Evolutionary conservation across 2,797 vertebrate genomes (phyloP).

Genomic region (Hemibagrus guttatus): DNA sequence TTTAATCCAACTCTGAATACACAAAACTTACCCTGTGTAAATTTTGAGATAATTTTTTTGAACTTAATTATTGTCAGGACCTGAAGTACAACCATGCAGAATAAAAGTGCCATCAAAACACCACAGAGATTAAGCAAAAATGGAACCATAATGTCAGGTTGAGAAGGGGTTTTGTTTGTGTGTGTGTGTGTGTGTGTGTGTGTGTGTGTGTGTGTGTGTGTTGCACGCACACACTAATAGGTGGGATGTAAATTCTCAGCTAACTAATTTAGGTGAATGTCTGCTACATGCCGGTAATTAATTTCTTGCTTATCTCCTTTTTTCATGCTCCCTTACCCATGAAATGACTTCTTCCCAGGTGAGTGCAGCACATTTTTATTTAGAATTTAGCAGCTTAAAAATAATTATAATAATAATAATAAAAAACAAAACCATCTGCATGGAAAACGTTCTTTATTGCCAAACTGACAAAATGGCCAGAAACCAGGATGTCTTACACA

Average conservation of each 20-base stretch:
- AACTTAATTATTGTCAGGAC: neutral
- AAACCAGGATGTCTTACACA: neutral
- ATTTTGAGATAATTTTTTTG: neutral
- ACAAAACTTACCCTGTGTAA: neutral
- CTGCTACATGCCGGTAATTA: neutral
- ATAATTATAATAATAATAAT: too few relatives aligned
- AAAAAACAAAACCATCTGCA: neutral
- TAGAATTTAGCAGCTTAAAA: neutral
- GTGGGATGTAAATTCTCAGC: neutral
- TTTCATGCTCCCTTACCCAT: constrained; percentile 26
- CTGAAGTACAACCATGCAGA: neutral
- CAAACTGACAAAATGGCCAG: neutral
- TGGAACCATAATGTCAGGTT: neutral
- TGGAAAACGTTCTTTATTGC: too few relatives aligned
- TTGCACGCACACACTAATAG: neutral
- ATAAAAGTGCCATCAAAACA: neutral
- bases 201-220: constrained; percentile 2
- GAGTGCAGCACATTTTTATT: constrained; percentile 13
- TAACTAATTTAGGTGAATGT: neutral
- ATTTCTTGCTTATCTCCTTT: constrained; percentile 21
- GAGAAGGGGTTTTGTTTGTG: neutral
- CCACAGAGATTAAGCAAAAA: neutral
- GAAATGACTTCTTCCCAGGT: constrained; percentile 34
- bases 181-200: neutral
- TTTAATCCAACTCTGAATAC: neutral